phyloP scores from a whole-genome alignment of 2,797 vertebrate genomes.

The Platalea minor region DNA sequence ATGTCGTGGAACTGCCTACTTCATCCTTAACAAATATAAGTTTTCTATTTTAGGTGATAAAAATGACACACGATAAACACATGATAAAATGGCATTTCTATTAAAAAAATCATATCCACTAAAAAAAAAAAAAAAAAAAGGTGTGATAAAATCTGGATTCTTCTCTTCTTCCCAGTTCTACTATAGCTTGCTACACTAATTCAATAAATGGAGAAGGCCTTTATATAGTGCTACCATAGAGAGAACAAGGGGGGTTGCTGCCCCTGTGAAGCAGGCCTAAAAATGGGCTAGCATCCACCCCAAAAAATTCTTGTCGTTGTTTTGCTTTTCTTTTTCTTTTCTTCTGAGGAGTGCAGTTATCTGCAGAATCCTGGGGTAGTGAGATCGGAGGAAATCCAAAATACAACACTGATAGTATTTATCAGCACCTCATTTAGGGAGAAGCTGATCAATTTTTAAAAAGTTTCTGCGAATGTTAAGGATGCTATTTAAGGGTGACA shows the following conservation, averaged over 20 bases:
- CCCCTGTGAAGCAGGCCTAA: not conserved
- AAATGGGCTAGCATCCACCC: not conserved
- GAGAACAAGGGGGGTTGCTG: not conserved
- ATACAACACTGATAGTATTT: not conserved
- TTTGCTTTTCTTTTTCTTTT: not conserved
- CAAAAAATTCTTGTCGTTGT: not conserved
- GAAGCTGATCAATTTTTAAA: conserved; percentile 27
- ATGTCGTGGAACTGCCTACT: not conserved
- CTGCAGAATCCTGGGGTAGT: not conserved
- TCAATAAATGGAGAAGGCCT: not conserved
- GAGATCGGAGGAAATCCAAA: not conserved
- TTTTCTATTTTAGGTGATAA: not conserved
- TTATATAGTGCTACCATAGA: not conserved
- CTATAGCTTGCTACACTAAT: not conserved
- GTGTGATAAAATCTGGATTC: not conserved
- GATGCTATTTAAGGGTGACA: conserved; percentile 3
- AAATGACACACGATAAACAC: not conserved
- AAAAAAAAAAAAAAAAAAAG: not conserved
- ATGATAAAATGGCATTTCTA: not conserved
- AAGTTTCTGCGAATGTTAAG: not conserved
- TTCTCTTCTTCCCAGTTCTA: not conserved
- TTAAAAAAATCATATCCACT: not conserved
- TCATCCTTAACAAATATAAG: not conserved
- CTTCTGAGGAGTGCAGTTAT: not conserved
- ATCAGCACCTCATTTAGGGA: conserved; percentile 19